These are phyloP conservation scores for Sminthurides bifidus DNA, from an alignment of 1,140 invertebrate species.

Conservation along the genomic window DNA sequence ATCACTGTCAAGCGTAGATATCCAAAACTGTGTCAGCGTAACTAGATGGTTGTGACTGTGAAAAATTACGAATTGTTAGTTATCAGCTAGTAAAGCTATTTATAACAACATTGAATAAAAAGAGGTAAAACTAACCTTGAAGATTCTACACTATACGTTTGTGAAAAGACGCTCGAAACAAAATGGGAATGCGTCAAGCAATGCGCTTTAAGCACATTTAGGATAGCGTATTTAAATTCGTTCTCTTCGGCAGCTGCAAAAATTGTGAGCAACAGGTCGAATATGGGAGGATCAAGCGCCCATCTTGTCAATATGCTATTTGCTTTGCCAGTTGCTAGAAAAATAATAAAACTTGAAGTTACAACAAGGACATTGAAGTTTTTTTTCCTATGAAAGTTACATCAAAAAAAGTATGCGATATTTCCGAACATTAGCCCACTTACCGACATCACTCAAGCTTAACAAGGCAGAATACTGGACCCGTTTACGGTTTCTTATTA, in stretches of 20 bases:
- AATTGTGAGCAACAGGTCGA: conserved; percentile 17
- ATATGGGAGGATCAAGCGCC: conserved; percentile 21
- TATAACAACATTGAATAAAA: background rate
- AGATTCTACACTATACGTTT: conserved; percentile 17
- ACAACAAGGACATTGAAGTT: background rate
- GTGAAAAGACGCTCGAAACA: conserved; percentile 21
- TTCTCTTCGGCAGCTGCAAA: background rate
- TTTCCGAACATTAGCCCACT: background rate
- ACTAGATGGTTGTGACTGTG: conserved; percentile 15
- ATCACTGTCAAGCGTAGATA: too few species aligned
- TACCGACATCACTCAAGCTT: conserved; percentile 23
- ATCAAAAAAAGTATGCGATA: background rate
- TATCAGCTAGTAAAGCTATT: too few species aligned
- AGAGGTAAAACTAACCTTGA: conserved; percentile 3
- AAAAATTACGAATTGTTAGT: background rate
- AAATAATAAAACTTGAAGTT: conserved; percentile 4
- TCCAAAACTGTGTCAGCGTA: conserved; percentile 25
- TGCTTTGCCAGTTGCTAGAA: conserved; percentile 21
- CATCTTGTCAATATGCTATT: conserved; percentile 25
- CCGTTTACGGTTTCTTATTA: too few species aligned
- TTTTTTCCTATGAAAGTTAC: background rate
- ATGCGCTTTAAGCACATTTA: conserved; percentile 21
- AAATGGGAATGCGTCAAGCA: conserved; percentile 28
- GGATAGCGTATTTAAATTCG: background rate
- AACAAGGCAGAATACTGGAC: conserved; percentile 21